phyloP scores from a whole-genome alignment of 1,140 invertebrate species.

The Saccostrea echinata region DNA sequence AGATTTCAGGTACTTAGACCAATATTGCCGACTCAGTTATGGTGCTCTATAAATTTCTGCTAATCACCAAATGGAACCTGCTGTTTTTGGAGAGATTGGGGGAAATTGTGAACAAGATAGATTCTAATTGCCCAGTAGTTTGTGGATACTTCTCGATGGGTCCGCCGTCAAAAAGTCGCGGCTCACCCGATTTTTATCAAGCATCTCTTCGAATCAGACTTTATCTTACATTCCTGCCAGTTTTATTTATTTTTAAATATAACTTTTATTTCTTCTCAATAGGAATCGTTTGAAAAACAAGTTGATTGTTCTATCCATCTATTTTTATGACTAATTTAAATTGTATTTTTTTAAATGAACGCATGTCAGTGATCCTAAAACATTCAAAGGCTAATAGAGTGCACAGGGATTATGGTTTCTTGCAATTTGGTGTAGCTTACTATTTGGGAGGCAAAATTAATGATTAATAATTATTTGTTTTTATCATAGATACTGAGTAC shows the following conservation, averaged over 20 bases:
- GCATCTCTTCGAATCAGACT: constrained; percentile 16
- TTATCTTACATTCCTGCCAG: constrained; percentile 57
- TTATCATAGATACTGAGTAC: neutral
- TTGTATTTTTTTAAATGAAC: neutral
- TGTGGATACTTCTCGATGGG: constrained; percentile 40
- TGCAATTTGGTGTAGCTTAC: neutral
- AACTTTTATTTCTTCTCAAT: constrained; percentile 40
- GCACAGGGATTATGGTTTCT: neutral
- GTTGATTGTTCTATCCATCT: neutral
- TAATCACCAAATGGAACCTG: constrained; percentile 53
- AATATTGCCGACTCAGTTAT: neutral
- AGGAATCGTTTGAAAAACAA: constrained; percentile 39
- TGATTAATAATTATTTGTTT: neutral
- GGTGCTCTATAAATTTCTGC: constrained; percentile 41
- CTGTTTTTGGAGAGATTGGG: constrained; percentile 52
- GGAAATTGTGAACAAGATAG: constrained; percentile 61
- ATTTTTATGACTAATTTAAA: constrained; percentile 20
- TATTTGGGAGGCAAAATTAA: constrained; percentile 29
- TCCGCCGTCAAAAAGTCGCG: constrained; percentile 53
- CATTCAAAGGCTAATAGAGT: constrained; percentile 22
- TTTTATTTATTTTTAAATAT: constrained; percentile 48
- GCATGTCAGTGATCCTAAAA: neutral
- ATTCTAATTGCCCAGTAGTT: constrained; percentile 58
- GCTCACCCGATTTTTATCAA: constrained; percentile 48
- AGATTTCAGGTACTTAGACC: constrained; percentile 43